Conservation (phyloP, 2,113 vertebrate genomes). For the Furnarius figulus region DNA sequence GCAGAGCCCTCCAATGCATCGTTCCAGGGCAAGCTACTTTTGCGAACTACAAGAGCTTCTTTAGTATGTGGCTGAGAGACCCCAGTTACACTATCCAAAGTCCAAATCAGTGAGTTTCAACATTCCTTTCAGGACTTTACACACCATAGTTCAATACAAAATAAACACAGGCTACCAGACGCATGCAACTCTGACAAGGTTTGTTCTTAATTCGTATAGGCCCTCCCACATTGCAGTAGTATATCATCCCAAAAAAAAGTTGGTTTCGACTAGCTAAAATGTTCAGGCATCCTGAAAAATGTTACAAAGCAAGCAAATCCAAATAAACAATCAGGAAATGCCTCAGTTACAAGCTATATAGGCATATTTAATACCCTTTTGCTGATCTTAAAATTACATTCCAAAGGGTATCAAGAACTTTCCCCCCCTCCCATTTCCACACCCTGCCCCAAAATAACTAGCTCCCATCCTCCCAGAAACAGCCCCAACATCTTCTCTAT, state of each 20-base stretch:
- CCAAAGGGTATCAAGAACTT: neutral
- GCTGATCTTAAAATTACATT: neutral
- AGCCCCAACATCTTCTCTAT: conserved; percentile 59
- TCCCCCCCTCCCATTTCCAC: conserved; percentile 5
- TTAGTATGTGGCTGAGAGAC: accelerated
- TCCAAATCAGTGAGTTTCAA: neutral
- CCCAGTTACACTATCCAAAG: neutral
- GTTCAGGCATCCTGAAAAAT: neutral
- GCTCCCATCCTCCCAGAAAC: conserved; percentile 54
- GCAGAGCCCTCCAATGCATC: accelerated
- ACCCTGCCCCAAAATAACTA: conserved; percentile 56
- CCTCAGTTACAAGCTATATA: neutral
- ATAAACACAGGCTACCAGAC: neutral
- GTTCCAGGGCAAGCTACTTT: neutral
- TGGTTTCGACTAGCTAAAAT: neutral
- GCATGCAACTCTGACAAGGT: neutral
- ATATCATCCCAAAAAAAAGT: neutral
- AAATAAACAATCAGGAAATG: neutral
- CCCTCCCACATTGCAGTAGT: neutral
- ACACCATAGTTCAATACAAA: neutral
- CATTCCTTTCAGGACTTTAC: neutral
- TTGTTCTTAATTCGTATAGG: neutral
- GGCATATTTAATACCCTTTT: neutral
- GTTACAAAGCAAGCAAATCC: neutral
- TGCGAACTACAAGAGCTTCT: neutral